Evolutionary conservation across 2,113 vertebrate species (phyloP).

Genomic region (Hystrix cristata): DNA sequence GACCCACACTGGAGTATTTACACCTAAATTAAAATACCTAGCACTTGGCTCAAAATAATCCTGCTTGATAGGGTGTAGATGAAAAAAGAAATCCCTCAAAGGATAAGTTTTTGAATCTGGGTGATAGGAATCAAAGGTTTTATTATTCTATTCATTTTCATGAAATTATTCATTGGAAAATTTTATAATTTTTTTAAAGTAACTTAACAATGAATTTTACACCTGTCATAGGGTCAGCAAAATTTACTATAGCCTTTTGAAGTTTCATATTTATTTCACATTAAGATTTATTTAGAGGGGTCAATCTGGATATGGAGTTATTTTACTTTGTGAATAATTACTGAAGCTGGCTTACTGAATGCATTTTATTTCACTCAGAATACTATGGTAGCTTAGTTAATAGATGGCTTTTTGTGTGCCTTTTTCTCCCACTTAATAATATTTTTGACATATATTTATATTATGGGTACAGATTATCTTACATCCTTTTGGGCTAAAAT

Average conservation of each 20-base stretch:
- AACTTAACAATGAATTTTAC: background rate
- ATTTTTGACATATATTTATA: background rate
- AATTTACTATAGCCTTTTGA: background rate
- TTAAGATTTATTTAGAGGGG: background rate
- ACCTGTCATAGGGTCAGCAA: background rate
- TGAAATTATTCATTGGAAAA: background rate
- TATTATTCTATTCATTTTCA: background rate
- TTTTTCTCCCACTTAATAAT: background rate
- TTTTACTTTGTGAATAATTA: background rate
- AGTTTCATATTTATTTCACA: background rate
- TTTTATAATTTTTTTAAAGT: background rate
- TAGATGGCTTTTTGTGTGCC: background rate
- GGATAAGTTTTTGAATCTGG: background rate
- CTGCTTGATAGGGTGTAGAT: background rate
- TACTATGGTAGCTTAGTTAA: background rate
- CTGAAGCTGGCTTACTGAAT: background rate
- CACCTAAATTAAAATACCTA: background rate
- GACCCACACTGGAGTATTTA: background rate
- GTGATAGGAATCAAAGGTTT: background rate
- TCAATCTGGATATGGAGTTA: background rate
- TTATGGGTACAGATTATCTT: background rate
- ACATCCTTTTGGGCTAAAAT: background rate
- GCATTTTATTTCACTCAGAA: background rate
- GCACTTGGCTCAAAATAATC: background rate
- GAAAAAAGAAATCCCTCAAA: background rate